Base-by-base conservation (phyloP, 64 coral and sea anemone species). In the Montipora efflorescens region DNA sequence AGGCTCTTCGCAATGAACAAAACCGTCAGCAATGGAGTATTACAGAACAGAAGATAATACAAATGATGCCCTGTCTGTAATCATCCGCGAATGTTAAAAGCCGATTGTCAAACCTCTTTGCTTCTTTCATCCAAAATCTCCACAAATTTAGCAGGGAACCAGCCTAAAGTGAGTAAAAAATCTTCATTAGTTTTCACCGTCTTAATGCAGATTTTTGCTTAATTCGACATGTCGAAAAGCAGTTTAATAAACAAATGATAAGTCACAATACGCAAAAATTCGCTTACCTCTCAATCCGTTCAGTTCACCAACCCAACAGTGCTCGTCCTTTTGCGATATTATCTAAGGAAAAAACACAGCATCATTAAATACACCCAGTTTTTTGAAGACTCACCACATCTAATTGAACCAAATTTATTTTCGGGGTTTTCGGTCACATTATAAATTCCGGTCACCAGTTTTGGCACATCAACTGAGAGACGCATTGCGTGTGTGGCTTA, bases 111-210 rank as follows among this genome's bases (percentile, higher is more conserved):
- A 79, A 96, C 98, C 92, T 99, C 98, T 96, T 99, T 99, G 79
- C 98, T 99, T 92, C 98, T 77, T 78, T 99, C 98, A 22, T 99
- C 98, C 22, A 99, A 87, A 80, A 99, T 99, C 87, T 99, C 92
- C 4, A 99, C 98, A 92, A 99, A 99, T 71, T 99, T 99, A 22
- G 98, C 98, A 21, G 98, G 98, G 80, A 99, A 99, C 98, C 98
- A 99, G 25, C 98, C 98, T 99, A 62, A 58, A 66, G 57, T 74
- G 2, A 4, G 62, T 4, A 67, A 67, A 18, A 67, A 67, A 12
- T 67, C 62, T 67, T 18, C 11, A 67, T 67, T 18, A 67, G 1
- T 67, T 9, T 67, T 67, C 16, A 14, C 16, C 15, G 11, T 9
- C 12, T 13, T 67, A 0, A 16, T 9, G 12, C 3, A 36, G 36